Evolutionary conservation across 2,888 invertebrate species (phyloP).

Genomic region (Caenorhabditis uteleia): DNA sequence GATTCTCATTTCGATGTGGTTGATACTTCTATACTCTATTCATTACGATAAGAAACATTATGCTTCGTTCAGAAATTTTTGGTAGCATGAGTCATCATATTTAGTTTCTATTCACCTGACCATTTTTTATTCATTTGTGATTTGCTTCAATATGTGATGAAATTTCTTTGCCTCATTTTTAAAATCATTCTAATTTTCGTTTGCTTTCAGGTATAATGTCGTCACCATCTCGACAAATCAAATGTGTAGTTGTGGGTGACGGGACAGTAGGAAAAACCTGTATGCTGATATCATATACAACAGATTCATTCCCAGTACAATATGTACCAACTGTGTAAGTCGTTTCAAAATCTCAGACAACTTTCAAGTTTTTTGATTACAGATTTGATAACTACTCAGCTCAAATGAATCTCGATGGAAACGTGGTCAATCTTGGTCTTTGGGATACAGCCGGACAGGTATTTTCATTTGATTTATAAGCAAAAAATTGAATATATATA

Average conservation of each 20-base stretch:
- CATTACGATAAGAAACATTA: too few species aligned
- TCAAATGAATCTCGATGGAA: conserved; percentile 96
- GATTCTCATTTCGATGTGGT: too few species aligned
- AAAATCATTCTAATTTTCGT: too few species aligned
- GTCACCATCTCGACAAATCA: conserved; percentile 72
- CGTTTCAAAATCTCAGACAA: not conserved
- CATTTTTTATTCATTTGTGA: too few species aligned
- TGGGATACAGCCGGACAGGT: conserved; percentile 96
- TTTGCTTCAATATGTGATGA: too few species aligned
- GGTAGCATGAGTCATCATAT: too few species aligned
- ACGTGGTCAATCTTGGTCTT: conserved; percentile 91
- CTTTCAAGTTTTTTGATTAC: conserved; percentile 39
- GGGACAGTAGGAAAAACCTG: conserved; percentile 76
- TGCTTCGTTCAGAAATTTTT: too few species aligned
- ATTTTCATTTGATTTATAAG: too few species aligned
- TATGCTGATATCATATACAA: conserved; percentile 76
- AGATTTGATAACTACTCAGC: conserved; percentile 99
- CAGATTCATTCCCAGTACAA: conserved; percentile 75
- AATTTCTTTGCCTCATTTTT: too few species aligned
- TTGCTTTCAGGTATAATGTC: conserved; percentile 55
- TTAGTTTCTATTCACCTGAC: too few species aligned
- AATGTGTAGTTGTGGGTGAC: conserved; percentile 76
- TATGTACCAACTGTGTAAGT: conserved; percentile 76
- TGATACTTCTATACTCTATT: too few species aligned
- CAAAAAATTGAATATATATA: not conserved